Conservation (phyloP, 2,797 vertebrate genomes). For the Taenioides sp. region DNA sequence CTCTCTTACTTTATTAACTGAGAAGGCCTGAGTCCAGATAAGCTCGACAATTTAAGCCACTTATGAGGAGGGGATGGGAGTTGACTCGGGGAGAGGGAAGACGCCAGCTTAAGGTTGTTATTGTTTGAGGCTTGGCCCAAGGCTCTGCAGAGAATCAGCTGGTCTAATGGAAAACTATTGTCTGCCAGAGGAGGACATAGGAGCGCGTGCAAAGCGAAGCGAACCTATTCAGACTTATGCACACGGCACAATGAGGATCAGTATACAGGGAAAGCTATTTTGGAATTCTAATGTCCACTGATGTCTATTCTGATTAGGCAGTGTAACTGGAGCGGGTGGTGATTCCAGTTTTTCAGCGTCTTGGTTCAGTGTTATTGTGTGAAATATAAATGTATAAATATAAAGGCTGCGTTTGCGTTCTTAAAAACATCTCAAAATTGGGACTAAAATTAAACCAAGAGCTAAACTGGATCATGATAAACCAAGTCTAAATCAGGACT, state of each 20-base stretch:
- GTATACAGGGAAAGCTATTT: conserved; percentile 60
- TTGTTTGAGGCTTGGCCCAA: conserved; percentile 65
- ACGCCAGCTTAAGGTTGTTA: conserved; percentile 60
- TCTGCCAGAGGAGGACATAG: conserved; percentile 65
- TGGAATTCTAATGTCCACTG: conserved; percentile 65
- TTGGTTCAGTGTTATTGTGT: neutral
- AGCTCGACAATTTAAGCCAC: conserved; percentile 65
- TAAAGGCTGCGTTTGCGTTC: neutral
- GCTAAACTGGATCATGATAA: neutral
- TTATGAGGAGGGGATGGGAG: conserved; percentile 48
- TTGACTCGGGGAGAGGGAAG: conserved; percentile 36
- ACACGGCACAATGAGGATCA: conserved; percentile 53
- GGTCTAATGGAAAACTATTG: conserved; percentile 80
- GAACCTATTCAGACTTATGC: conserved; percentile 62
- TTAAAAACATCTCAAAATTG: neutral
- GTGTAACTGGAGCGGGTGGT: conserved; percentile 43
- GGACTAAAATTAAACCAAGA: neutral
- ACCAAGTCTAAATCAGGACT: neutral
- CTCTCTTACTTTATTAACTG: conserved; percentile 67
- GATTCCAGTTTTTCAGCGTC: conserved; percentile 19
- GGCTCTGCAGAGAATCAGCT: conserved; percentile 66
- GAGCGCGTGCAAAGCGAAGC: conserved; percentile 53
- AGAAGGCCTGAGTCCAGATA: conserved; percentile 63
- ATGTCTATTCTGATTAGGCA: conserved; percentile 65
- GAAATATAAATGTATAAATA: neutral